Evolutionary conservation across 2,113 vertebrate species (phyloP).

Genomic region (Chascanopsetta lugubris): DNA sequence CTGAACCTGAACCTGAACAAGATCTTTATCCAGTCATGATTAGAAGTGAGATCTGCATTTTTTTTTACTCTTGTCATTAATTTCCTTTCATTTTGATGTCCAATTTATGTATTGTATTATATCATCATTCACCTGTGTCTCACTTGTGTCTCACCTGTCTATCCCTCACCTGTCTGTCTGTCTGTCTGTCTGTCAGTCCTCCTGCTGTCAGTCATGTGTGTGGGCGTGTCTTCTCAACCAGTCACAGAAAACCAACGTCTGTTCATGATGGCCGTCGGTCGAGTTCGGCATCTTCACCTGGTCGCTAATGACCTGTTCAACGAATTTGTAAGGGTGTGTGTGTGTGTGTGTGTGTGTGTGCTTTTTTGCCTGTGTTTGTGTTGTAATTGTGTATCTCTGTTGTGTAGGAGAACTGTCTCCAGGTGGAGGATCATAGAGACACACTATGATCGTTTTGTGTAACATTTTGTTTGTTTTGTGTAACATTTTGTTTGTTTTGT

Average conservation of each 20-base stretch:
- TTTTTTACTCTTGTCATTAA: background rate
- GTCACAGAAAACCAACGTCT: slow-evolving; percentile 62
- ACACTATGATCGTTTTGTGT: too few species aligned
- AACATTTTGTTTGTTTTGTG: too few species aligned
- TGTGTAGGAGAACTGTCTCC: too few species aligned
- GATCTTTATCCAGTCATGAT: slow-evolving; percentile 39
- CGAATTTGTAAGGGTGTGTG: background rate
- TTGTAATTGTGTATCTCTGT: too few species aligned
- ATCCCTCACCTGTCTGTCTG: background rate
- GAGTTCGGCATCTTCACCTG: slow-evolving; percentile 68
- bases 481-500: too few species aligned
- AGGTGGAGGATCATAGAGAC: too few species aligned
- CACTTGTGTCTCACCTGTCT: background rate
- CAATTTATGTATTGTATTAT: background rate
- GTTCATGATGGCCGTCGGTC: slow-evolving; percentile 68
- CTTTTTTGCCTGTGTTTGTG: too few species aligned
- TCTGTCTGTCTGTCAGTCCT: slow-evolving; percentile 48
- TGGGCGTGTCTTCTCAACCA: slow-evolving; percentile 56
- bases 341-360: too few species aligned
- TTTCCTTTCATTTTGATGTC: background rate
- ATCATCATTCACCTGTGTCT: background rate
- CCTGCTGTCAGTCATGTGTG: slow-evolving; percentile 52
- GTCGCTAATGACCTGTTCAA: slow-evolving; percentile 60
- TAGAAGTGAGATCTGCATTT: slow-evolving; percentile 32
- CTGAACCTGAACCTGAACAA: background rate